Base-by-base conservation (phyloP, 2,888 invertebrate species). In the Nezara viridula region DNA sequence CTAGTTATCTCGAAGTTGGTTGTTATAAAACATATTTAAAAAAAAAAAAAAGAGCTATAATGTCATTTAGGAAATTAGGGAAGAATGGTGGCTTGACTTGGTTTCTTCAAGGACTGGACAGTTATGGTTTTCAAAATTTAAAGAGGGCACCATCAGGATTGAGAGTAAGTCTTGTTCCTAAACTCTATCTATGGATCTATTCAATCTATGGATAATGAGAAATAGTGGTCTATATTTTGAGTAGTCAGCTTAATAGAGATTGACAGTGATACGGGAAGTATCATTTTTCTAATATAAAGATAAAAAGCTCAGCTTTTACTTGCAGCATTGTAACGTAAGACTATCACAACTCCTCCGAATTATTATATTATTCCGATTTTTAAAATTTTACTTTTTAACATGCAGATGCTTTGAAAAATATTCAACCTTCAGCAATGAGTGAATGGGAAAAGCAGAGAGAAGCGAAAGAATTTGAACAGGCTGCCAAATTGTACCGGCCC, bases 361-460 rank as follows among this genome's bases (percentile, higher is more conserved):
- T 44, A 40, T 37, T 49, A 16, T 44, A 37, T 44, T 27, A 86
- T 44, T 19, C 2, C 19, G 2, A 2, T 32, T n/a, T n/a, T n/a
- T 86, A 49, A 77, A 77, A 37, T 21, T 40, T 10, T 19, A 86
- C 24, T 87, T 49, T n/a, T 77, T 2, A 21, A 55, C 14, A 90
- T 90, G 10, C 91, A 93, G 93, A 92, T 86, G 91, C 91, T 44
- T 91, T 93, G 19, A 90, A 91, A 27, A 90, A 92, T 81, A 91
- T 93, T 44, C 93, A 93, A 90, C 93, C 93, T 2, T 86, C 92
- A 86, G 93, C 92, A 50, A 94, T 98, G 93, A 96, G 95, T 0
- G 95, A 96, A 92, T 97, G 97, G 97, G 98, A 98, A 92, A 94
- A 95, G 91, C 95, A 96, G 91, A 95, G 95, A 91, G 98, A 98